Base-by-base conservation (phyloP, 2,888 invertebrate genomes). In the Sericinus montela region DNA sequence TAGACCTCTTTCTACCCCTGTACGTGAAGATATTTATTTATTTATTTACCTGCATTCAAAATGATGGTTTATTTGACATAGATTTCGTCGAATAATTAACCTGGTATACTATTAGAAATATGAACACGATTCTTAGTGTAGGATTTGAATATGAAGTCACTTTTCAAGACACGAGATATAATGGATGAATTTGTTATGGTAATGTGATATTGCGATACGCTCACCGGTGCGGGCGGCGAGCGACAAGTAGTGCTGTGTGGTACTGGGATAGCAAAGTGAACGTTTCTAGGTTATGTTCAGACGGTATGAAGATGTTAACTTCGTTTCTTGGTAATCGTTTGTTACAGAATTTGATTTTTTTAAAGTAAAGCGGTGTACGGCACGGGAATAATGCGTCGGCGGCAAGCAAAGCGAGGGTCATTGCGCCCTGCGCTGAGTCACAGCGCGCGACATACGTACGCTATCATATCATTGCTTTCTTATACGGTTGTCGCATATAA, bases 401-500 rank as follows among this genome's bases (percentile, higher is more conserved):
- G 36, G 1, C 11, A 11, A 32, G 1, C 11, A 32, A 11, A 32
- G 35, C 42, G 42, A 28, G 48, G 48, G 48, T 48, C 48, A 48
- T 15, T 42, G 48, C 32, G 42, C 48, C 42, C 19, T 19, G 19
- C 32, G 14, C 42, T 48, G 48, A 48, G 15, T 48, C 48, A 48
- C 48, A 7, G 9, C 48, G 48, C 19, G 23, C 37, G 14, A 41
- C 41, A 38, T 38, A 37, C 80, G n/a, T 11, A 39, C 10, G 11
- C 80, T 81, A 84, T 83, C 77, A 84, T 85, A 84, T 25, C 8
- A 25, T 82, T 83, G 81, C 82, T 86, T 86, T 87, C 85, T 73
- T 85, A 84, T 81, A 85, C 82, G 84, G 84, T 77, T 80, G 79
- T 77, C 76, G 76, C 73, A 76, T 74, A 86, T 85, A 80, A 85